Conservation (phyloP, 2,888 invertebrate species). For the Poecilobothrus nobilitatus region DNA sequence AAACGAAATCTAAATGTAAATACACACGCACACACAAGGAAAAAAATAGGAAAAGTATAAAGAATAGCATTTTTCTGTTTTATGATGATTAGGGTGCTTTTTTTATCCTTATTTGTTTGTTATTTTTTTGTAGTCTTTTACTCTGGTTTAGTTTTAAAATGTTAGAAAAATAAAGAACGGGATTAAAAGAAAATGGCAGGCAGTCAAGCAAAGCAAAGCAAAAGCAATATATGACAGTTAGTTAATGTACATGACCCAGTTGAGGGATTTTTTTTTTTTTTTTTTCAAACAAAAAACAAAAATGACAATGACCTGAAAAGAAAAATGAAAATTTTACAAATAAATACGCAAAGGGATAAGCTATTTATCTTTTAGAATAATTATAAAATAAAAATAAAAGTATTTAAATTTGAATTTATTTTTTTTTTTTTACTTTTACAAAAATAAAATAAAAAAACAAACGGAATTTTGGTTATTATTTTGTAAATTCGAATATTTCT, state of each 20-base stretch:
- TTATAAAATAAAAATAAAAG: neutral
- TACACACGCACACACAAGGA: too few relatives aligned
- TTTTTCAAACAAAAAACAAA: neutral
- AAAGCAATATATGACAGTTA: neutral
- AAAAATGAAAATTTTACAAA: neutral
- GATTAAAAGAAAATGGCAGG: neutral
- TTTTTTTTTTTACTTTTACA: neutral
- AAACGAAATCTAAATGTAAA: too few relatives aligned
- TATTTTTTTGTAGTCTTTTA: neutral
- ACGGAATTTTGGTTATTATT: too few relatives aligned
- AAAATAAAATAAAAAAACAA: too few relatives aligned
- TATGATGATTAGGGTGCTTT: neutral
- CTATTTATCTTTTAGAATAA: neutral
- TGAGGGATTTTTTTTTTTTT: too few relatives aligned
- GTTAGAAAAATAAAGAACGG: neutral
- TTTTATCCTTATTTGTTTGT: neutral
- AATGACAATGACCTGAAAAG: slow-evolving; percentile 6
- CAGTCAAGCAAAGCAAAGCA: neutral
- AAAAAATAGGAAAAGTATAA: too few relatives aligned
- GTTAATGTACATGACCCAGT: slow-evolving; percentile 4
- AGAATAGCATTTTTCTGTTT: too few relatives aligned
- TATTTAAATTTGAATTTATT: neutral
- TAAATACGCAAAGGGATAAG: neutral
- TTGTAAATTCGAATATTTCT: too few relatives aligned
- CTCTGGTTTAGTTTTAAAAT: too few relatives aligned